A percentile compares a stretch with the other conserved stretches of the same genome.
Conservation (phyloP, 37 sponge, comb jelly and placozoan genomes). For the Dysidea cf. avara region DNA sequence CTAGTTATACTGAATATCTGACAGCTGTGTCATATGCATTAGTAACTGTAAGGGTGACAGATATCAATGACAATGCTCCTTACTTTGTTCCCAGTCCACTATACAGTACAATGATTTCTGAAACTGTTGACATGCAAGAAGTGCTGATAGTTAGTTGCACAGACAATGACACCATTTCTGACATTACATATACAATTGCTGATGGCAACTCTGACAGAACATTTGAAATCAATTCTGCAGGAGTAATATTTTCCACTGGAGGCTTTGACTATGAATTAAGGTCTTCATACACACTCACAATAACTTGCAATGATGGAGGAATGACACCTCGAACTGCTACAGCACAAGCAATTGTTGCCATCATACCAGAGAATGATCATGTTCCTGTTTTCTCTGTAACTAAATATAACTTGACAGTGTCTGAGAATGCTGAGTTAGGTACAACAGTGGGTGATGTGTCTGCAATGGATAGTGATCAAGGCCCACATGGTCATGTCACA, state of each 20-base stretch:
- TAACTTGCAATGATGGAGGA: conserved; percentile 39
- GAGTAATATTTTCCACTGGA: conserved; percentile 13
- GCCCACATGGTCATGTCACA: too few relatives aligned
- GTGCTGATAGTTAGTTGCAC: too few relatives aligned
- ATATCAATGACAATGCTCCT: conserved; percentile 74
- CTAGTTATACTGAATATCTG: conserved; percentile 30
- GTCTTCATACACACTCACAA: conserved; percentile 36
- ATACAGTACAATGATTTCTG: too few relatives aligned
- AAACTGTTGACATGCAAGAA: too few relatives aligned
- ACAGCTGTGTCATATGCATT: conserved; percentile 33
- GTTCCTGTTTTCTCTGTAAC: conserved; percentile 28
- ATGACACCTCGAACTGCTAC: conserved; percentile 5
- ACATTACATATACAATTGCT: not conserved
- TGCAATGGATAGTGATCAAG: conserved; percentile 62
- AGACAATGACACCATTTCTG: conserved; percentile 1
- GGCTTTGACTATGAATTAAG: conserved; percentile 32
- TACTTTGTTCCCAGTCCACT: too few relatives aligned
- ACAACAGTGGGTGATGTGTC: conserved; percentile 17
- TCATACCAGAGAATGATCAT: conserved; percentile 44
- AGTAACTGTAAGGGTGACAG: conserved; percentile 40
- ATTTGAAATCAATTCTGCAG: conserved; percentile 16
- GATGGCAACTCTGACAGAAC: not conserved
- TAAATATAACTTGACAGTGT: conserved; percentile 30
- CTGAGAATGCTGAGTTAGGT: conserved; percentile 38
- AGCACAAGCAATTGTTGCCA: conserved; percentile 30